Conservation (phyloP, 2,888 invertebrate species). For the Crepidodera aurea region DNA sequence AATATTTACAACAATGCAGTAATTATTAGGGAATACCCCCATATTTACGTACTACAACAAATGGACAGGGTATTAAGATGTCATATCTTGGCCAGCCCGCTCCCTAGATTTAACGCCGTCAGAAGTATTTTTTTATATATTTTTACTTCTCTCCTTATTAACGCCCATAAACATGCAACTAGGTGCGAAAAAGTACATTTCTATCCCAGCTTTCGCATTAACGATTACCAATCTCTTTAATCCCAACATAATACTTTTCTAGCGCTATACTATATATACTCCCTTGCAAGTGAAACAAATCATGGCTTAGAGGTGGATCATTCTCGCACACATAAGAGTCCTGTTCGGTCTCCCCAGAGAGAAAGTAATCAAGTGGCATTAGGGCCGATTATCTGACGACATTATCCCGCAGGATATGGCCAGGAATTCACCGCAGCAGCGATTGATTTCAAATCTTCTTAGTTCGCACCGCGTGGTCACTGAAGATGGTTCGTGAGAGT, state of each 20-base stretch:
- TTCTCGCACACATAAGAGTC: conserved; percentile 33
- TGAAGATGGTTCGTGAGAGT: conserved; percentile 10
- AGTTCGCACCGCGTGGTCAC: conserved; percentile 11
- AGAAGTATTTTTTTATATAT: too few species aligned
- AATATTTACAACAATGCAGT: too few species aligned
- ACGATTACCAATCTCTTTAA: neutral
- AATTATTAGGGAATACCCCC: too few species aligned
- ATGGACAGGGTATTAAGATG: too few species aligned
- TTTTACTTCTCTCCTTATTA: too few species aligned
- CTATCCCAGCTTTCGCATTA: too few species aligned
- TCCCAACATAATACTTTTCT: conserved; percentile 10
- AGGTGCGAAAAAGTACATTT: neutral
- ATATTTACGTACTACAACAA: too few species aligned
- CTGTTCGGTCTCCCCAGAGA: conserved; percentile 28
- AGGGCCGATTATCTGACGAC: conserved; percentile 36
- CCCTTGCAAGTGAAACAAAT: conserved; percentile 29
- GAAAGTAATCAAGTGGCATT: conserved; percentile 41
- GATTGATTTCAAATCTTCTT: conserved; percentile 28
- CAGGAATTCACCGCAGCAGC: conserved; percentile 10
- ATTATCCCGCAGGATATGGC: conserved; percentile 32
- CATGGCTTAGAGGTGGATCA: conserved; percentile 23
- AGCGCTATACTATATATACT: neutral
- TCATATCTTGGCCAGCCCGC: too few species aligned
- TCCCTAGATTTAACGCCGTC: too few species aligned
- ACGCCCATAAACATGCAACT: too few species aligned